phyloP scores from a whole-genome alignment of 2,113 vertebrate genomes.

The Spermophilus dauricus region DNA sequence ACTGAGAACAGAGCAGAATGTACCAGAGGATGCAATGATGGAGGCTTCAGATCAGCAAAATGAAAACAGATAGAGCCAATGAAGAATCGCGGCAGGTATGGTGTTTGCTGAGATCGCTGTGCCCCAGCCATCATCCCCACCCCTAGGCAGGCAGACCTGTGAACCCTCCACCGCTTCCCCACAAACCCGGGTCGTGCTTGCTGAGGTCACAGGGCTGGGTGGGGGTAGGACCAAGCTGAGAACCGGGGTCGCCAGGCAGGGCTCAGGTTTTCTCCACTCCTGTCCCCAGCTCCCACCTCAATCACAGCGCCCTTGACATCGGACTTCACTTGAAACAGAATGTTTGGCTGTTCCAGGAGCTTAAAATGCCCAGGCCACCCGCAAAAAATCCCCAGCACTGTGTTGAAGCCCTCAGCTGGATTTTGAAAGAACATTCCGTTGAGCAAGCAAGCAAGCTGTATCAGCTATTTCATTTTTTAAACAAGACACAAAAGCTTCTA shows the following conservation, averaged over 20 bases:
- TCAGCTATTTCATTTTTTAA: background rate
- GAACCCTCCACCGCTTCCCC: background rate
- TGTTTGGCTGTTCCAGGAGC: background rate
- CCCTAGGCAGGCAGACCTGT: too few species aligned
- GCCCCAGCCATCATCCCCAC: background rate
- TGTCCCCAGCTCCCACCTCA: background rate
- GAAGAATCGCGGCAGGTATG: background rate
- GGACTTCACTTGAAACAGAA: background rate
- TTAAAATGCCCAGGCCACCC: background rate
- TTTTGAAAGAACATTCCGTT: background rate
- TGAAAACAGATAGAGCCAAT: background rate
- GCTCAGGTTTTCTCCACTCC: background rate
- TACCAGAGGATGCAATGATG: background rate
- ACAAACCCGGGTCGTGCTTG: fast-evolving
- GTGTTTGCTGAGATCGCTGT: background rate
- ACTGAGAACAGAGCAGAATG: background rate
- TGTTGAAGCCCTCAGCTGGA: background rate
- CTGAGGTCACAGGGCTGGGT: background rate
- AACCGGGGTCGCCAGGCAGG: background rate
- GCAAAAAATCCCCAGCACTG: background rate
- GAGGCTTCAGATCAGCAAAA: background rate
- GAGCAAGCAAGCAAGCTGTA: background rate
- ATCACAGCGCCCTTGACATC: background rate
- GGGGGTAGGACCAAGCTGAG: background rate
- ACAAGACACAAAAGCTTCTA: background rate